These are phyloP conservation scores for Takifugu ocellatus DNA, from an alignment of 2,797 vertebrate genomes.

Conservation along the genomic window DNA sequence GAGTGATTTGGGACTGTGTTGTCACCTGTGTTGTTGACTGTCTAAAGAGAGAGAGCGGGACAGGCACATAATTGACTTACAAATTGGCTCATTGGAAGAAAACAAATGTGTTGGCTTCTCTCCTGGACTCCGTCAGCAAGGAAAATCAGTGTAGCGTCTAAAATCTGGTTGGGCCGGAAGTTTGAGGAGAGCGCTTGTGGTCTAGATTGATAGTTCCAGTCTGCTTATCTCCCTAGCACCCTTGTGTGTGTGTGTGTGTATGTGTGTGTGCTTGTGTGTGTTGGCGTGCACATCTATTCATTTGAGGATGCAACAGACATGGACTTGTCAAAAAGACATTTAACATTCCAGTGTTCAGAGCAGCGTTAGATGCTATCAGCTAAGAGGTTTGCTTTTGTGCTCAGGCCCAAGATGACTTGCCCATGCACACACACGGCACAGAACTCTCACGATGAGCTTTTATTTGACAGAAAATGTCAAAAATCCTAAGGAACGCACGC, in stretches of 20 bases:
- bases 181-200: constrained; percentile 48
- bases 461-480: too few species aligned
- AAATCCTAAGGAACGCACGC: too few species aligned
- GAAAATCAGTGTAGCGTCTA: constrained; percentile 36
- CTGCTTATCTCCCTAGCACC: constrained; percentile 34
- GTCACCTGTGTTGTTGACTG: constrained; percentile 38
- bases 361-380: constrained; percentile 27
- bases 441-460: too few species aligned
- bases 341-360: constrained; percentile 8
- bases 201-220: constrained; percentile 64
- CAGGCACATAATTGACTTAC: constrained; percentile 34
- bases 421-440: not conserved
- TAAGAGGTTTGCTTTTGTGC: constrained; percentile 35
- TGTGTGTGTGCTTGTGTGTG: not conserved
- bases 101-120: constrained; percentile 52
- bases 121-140: constrained; percentile 33
- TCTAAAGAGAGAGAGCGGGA: constrained; percentile 12
- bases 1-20: not conserved
- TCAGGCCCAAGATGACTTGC: constrained; percentile 24
- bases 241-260: not conserved
- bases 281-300: not conserved
- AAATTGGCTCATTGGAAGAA: constrained; percentile 46
- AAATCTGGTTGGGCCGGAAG: constrained; percentile 55
- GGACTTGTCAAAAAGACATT: constrained; percentile 11
- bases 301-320: too few species aligned